Percentiles rank a stretch among this genome's conserved stretches.
Conservation (phyloP, 2,888 invertebrate genomes). For the Graphium colonna region DNA sequence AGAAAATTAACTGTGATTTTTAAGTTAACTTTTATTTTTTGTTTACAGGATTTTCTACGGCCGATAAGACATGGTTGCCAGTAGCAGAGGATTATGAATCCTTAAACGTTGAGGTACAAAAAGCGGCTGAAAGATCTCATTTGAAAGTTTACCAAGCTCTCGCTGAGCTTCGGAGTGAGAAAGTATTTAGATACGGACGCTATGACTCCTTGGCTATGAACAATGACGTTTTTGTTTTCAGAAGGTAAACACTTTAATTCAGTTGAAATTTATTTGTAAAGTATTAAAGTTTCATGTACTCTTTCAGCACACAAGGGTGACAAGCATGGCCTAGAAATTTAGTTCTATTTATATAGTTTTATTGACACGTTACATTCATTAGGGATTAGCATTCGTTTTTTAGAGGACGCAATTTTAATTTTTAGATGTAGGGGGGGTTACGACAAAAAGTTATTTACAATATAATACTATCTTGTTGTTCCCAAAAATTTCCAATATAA, state of each 20-base stretch:
- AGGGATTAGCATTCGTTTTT: too few species aligned
- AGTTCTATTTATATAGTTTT: too few species aligned
- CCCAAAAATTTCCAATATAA: constrained; percentile 18
- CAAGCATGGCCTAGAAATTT: too few species aligned
- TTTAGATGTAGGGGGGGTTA: too few species aligned
- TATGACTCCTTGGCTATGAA: constrained; percentile 76
- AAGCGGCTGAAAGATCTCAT: constrained; percentile 70
- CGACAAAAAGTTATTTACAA: too few species aligned
- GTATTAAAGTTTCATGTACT: not conserved
- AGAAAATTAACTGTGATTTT: not conserved
- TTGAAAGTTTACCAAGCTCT: constrained; percentile 82
- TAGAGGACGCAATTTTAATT: too few species aligned
- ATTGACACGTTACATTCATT: too few species aligned
- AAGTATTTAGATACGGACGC: constrained; percentile 74
- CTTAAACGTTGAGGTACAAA: constrained; percentile 80
- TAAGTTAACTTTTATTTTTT: too few species aligned
- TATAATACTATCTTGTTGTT: constrained; percentile 4
- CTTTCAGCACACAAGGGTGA: too few species aligned
- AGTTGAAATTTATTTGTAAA: not conserved
- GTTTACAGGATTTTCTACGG: constrained; percentile 79
- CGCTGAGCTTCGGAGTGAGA: constrained; percentile 72
- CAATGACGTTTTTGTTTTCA: constrained; percentile 76
- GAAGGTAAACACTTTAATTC: constrained; percentile 53
- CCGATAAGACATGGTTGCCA: constrained; percentile 83
- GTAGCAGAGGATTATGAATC: constrained; percentile 81